phyloP scores from a whole-genome alignment of 2,797 vertebrate species.

The Ctenochaetus hawaiiensis region DNA sequence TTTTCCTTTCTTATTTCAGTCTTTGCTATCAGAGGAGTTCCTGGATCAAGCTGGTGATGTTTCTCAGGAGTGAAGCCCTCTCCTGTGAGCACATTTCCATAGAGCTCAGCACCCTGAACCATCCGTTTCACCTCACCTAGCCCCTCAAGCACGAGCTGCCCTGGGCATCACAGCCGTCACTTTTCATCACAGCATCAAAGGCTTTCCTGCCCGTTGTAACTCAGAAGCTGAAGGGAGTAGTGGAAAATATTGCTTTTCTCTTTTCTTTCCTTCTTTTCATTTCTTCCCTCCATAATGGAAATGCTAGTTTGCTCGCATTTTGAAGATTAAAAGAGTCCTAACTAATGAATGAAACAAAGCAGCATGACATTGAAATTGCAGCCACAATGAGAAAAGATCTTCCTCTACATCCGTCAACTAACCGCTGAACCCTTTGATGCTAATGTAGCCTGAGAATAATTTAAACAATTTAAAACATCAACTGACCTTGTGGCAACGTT shows the following conservation, averaged over 20 bases:
- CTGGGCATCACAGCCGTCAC: conserved; percentile 63
- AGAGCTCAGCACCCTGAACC: conserved; percentile 58
- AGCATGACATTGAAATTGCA: conserved; percentile 11
- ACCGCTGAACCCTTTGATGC: neutral
- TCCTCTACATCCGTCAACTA: neutral
- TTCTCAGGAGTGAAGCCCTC: conserved; percentile 32
- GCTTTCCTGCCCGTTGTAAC: conserved; percentile 52
- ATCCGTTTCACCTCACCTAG: conserved; percentile 73
- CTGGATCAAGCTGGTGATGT: conserved; percentile 28
- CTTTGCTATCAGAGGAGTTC: conserved; percentile 23
- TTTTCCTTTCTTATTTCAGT: conserved; percentile 33
- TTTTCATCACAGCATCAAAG: conserved; percentile 79
- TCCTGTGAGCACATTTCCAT: conserved; percentile 56
- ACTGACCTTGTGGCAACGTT: neutral
- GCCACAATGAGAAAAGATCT: neutral
- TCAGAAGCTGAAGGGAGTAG: conserved; percentile 39
- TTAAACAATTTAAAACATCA: neutral
- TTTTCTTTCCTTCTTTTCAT: conserved; percentile 4
- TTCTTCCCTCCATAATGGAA: conserved; percentile 16
- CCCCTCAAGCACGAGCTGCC: conserved; percentile 53
- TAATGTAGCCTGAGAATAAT: neutral
- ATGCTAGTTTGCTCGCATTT: conserved; percentile 24
- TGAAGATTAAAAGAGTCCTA: conserved; percentile 29
- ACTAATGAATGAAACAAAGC: conserved; percentile 29
- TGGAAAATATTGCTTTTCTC: conserved; percentile 34